These are phyloP conservation scores for Cassiopea andromeda DNA, from an alignment of 30 jellyfish, hydroid and myxozoan genomes.

Conservation along the genomic window DNA sequence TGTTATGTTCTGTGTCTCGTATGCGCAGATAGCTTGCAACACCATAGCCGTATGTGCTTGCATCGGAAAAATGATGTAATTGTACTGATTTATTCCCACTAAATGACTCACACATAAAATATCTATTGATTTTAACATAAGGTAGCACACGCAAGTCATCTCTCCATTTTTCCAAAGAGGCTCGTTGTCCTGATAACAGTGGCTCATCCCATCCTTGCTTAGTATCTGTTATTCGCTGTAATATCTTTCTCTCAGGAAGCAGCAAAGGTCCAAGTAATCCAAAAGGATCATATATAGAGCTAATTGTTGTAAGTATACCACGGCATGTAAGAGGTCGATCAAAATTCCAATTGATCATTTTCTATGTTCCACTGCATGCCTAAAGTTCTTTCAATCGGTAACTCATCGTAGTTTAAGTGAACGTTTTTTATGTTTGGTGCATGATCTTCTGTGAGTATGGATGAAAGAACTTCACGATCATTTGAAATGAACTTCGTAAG, in stretches of 20 bases:
- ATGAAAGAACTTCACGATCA: constrained; percentile 1
- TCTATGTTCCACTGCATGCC: constrained; percentile 21
- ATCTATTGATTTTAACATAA: not conserved
- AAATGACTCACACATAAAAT: not conserved
- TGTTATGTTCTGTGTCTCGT: constrained; percentile 4
- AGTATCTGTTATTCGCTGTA: constrained; percentile 34
- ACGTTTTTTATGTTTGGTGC: constrained; percentile 23
- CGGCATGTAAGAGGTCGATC: constrained; percentile 47
- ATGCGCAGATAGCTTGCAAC: constrained; percentile 42
- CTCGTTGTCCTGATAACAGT: not conserved
- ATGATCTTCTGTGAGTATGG: constrained; percentile 41
- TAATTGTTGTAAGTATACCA: constrained; percentile 38
- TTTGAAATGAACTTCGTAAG: constrained; percentile 34
- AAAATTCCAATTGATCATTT: constrained; percentile 14
- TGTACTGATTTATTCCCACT: constrained; percentile 29
- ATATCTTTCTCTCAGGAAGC: constrained; percentile 27
- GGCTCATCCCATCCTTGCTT: constrained; percentile 35
- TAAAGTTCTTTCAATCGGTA: constrained; percentile 56
- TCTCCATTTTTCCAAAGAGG: not conserved
- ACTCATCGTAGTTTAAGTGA: constrained; percentile 23
- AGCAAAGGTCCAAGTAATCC: constrained; percentile 49
- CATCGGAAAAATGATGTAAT: constrained; percentile 59
- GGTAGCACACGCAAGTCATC: constrained; percentile 1
- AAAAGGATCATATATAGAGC: constrained; percentile 65
- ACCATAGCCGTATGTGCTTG: constrained; percentile 43